These are phyloP conservation scores for Origma solitaria DNA, from an alignment of 2,113 vertebrate species.

Conservation along the genomic window DNA sequence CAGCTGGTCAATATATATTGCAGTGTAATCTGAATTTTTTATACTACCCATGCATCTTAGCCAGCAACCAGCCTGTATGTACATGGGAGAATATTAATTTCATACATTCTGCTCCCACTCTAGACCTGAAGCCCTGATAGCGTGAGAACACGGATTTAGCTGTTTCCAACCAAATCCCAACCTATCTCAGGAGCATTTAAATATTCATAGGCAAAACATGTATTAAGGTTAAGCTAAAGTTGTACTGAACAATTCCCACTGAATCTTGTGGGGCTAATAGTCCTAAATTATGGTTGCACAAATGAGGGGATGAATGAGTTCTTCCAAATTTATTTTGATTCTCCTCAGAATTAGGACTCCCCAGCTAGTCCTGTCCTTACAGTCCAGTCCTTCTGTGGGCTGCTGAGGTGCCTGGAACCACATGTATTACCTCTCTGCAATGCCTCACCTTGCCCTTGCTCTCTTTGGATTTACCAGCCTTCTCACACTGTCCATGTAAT, in stretches of 20 bases:
- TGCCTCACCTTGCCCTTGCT: neutral
- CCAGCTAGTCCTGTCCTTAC: neutral
- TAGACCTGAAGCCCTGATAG: neutral
- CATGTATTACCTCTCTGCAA: neutral
- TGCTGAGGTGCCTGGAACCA: neutral
- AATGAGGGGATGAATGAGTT: neutral
- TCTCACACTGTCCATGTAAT: neutral
- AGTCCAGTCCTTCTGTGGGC: neutral
- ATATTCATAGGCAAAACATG: rapidly evolving
- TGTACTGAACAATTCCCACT: neutral
- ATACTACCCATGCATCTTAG: neutral
- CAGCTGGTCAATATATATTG: neutral
- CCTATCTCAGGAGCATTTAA: neutral
- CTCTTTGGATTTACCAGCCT: neutral
- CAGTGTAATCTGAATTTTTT: neutral
- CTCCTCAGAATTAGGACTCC: neutral
- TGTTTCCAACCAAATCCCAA: neutral
- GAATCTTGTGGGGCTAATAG: neutral
- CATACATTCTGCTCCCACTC: neutral
- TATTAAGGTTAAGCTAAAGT: neutral
- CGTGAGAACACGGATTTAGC: neutral
- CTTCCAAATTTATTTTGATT: neutral
- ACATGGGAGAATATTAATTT: neutral
- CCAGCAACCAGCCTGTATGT: neutral
- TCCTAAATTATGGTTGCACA: neutral